phyloP scores from a whole-genome alignment of 1,140 invertebrate species.

The Drosophila sturtevanti region DNA sequence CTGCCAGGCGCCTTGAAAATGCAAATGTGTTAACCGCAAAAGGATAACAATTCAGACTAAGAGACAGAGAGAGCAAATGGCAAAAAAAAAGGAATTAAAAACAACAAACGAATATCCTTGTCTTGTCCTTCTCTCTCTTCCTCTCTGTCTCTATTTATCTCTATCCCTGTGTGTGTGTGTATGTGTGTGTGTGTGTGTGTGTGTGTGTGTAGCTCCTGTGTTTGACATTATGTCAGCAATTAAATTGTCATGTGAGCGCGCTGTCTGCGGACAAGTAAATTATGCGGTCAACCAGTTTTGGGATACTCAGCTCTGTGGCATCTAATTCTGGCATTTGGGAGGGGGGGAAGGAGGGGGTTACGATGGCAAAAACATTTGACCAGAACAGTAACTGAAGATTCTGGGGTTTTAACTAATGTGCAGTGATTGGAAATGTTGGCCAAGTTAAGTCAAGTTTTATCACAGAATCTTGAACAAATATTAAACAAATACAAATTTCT shows the following conservation, averaged over 20 bases:
- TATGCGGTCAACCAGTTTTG: slow-evolving; percentile 46
- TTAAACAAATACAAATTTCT: too few relatives aligned
- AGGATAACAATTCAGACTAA: slow-evolving; percentile 60
- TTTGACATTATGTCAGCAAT: slow-evolving; percentile 76
- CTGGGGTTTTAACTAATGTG: too few relatives aligned
- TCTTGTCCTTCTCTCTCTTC: slow-evolving; percentile 13
- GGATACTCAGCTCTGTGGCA: slow-evolving; percentile 30
- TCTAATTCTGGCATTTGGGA: too few relatives aligned
- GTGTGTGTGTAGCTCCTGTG: slow-evolving; percentile 36
- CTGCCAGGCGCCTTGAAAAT: slow-evolving; percentile 36
- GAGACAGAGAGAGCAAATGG: background rate
- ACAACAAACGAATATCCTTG: slow-evolving; percentile 33
- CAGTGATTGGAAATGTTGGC: too few relatives aligned
- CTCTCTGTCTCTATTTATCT: background rate
- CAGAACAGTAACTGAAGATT: too few relatives aligned
- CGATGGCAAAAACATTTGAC: background rate
- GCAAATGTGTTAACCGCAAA: slow-evolving; percentile 74
- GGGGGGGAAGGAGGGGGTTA: too few relatives aligned
- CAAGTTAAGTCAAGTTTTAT: too few relatives aligned
- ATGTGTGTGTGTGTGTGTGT: background rate
- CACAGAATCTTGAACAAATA: too few relatives aligned
- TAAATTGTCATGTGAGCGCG: slow-evolving; percentile 72
- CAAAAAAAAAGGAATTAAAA: slow-evolving; percentile 13
- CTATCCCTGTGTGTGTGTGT: background rate
- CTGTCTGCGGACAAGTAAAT: slow-evolving; percentile 59